Evolutionary conservation across 1,140 invertebrate species (phyloP), one percentile per base, ranked within the genome.

Genomic region (Drepana arcuata): DNA sequence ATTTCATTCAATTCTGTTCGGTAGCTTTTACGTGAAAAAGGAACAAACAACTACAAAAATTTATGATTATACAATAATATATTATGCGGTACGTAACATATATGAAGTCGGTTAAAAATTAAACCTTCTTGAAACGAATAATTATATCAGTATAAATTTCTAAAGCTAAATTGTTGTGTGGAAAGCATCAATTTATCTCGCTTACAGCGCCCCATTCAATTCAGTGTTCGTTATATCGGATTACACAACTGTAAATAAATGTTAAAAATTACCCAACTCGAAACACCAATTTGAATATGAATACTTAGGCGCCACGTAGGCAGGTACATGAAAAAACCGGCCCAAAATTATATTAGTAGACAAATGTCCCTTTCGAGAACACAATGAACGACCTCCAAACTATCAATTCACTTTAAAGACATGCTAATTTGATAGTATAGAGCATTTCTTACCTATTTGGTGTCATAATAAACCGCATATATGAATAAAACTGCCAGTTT

Each of bases 251-350:
- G 65, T 63, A 67, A 62, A 65, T 69, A 74, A 74, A 70, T 72
- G 58, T 71, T 61, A 50, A 70, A 75, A 73, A 71, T 77, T 77
- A 77, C 68, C 60, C 64, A 73, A 77, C 63, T 69, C 50, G 60
- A 74, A 62, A 63, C 57, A 60, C 45, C 46, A 58, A 79, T 82
- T 82, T 82, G 67, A 82, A 82, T 82, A 75, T 74, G 74, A 82
- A 82, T 82, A 68, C 70, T 48, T 62, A 68, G 69, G 74, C 78
- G 78, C 78, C 74, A 79, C 63, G 68, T 74, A 74, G 69, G 66
- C 71, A 78, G 73, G 70, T 73, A 77, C 65, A 73, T 67, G 67
- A 73, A 79, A 69, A 81, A 79, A 82, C 77, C 67, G 71, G 77
- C 72, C 65, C 69, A 57, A 70, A 66, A 77, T 75, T 69, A 72